Base-by-base conservation (phyloP, 2,888 invertebrate species). In the Deilephila porcellus region DNA sequence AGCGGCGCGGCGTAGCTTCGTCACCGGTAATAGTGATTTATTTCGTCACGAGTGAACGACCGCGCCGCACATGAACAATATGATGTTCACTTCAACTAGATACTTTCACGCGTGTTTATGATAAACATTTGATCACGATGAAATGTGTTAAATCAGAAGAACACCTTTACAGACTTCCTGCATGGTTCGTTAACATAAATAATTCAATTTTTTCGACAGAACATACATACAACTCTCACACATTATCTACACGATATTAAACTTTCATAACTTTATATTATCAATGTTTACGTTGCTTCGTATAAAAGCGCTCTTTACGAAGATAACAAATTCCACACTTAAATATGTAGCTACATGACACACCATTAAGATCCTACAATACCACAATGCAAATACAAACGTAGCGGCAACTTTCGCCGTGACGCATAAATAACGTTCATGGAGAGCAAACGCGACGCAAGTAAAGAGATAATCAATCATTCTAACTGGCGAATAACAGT, bases 1-100 rank as follows among this genome's bases (percentile, higher is more conserved):
- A 52, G 20, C 64, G 32, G 64, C 67, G 20, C 64, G 32, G 64
- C 67, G 67, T 73, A 71, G 76, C 75, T 77, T 76, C 76, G 78
- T 76, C 79, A 76, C 74, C 78, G 80, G 77, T 79, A 80, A 80
- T 56, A n/a, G 56, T 81, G 82, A 82, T 85, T 78, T 81, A 79
- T 80, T 85, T 79, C 76, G 80, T 79, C 80, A 82, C 81, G 82
- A 80, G 83, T 86, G 84, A 86, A 86, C 80, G 85, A 84, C 84
- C 84, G 79, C 79, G 79, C 77, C 76, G 67, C 73, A 59, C 20
- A 53, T 67, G 64, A 73, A 73, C 67, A 67, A 73, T 37, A 67
- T 76, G 73, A 75, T 74, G 77, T 79, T 80, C 79, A 74, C 76
- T 77, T 77, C 78, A 81, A 78, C 78, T 79, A 79, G 74, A 82